A percentile compares a stretch with the other conserved stretches of the same genome.
phyloP scores from a whole-genome alignment of 2,797 vertebrate genomes.

The Lemur catta region DNA sequence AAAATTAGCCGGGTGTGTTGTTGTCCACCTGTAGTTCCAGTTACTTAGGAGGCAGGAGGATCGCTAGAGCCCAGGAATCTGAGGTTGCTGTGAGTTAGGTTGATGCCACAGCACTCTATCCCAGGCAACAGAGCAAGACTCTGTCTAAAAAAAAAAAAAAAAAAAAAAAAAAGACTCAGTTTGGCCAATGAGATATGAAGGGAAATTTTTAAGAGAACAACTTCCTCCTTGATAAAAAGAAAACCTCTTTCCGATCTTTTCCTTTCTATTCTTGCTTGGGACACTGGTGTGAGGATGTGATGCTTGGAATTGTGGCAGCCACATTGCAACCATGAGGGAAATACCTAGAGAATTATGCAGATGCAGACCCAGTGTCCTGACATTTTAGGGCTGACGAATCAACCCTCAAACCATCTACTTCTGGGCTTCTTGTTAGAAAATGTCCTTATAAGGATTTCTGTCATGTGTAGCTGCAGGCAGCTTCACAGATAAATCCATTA shows the following conservation, averaged over 20 bases:
- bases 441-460: slow-evolving; percentile 44
- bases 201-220: background rate
- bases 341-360: background rate
- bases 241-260: background rate
- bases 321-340: background rate
- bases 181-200: background rate
- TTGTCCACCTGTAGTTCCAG: too few relatives aligned
- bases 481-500: slow-evolving; percentile 11
- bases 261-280: background rate
- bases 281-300: background rate
- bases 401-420: background rate
- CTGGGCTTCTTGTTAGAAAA: slow-evolving; percentile 35
- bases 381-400: slow-evolving; percentile 23
- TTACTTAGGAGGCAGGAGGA: too few relatives aligned
- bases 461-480: background rate
- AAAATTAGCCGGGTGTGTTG: too few relatives aligned
- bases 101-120: too few relatives aligned
- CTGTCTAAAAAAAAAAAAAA: too few relatives aligned
- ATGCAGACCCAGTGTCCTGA: background rate
- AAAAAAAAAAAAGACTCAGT: background rate
- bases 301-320: background rate
- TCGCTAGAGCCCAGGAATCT: too few relatives aligned
- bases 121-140: too few relatives aligned
- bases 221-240: background rate
- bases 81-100: too few relatives aligned